Evolutionary conservation across 1,140 invertebrate species (phyloP), one percentile per base, ranked within the genome.

Genomic region (Pararge aegeria): DNA sequence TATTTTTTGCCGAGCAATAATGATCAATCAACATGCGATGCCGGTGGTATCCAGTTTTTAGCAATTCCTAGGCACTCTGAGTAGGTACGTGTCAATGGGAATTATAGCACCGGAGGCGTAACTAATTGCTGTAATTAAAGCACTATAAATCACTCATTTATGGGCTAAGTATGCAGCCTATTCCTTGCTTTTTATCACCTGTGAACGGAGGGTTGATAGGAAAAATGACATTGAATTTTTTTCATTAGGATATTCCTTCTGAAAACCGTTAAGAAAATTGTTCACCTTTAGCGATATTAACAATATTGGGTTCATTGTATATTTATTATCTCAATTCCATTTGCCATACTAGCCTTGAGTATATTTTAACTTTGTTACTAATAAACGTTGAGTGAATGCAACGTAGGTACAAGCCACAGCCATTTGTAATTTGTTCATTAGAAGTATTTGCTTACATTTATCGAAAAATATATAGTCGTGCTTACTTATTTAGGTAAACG

Each of bases 121-220:
- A 82, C 82, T 87, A 86, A 87, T 83, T 84, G 75, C 75, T 24
- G 71, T 79, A 75, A 83, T 85, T 83, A 87, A 80, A 83, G 54
- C 64, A 70, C 70, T 69, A 80, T 87, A 80, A 84, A 85, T 85
- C 81, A 85, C 60, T 81, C 70, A 81, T 74, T 80, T 78, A 78
- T 78, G 74, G 71, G 44, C 61, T 63, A 42, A 51, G 61, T 66
- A 69, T 68, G 64, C 65, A 52, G 59, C 57, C 53, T 61, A 60
- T 54, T 64, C 52, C n/a, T 49, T 19, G 37, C 52, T 60, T 53
- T 64, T 63, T 63, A 38, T 44, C 54, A 52, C 37, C 19, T 40
- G 19, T 38, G 38, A 38, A 20, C 51, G 18, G n/a, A 53, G 15
- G 42, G 46, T 20, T 12, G 20, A 46, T 21, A 21, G 18, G 5